Evolutionary conservation across 2,113 vertebrate species (phyloP), one percentile per base, ranked within the genome.

Genomic region (Formicarius rufipectus): DNA sequence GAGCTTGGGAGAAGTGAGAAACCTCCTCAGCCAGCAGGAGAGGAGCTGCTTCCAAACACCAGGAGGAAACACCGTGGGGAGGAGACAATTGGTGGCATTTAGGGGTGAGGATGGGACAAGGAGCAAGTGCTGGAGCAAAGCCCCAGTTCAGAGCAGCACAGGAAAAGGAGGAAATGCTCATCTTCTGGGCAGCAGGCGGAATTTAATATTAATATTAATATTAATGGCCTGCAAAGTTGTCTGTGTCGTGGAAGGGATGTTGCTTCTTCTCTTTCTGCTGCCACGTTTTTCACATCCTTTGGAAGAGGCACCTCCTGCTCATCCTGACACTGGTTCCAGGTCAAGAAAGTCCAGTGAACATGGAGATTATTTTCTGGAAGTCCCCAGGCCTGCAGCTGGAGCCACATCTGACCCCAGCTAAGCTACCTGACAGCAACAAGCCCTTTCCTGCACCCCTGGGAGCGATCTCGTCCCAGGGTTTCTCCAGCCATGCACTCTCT

Each of bases 391-490:
- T 18, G 71, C 66, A 68, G 62, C 66, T 76, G 89, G 22, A 92
- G 66, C 16, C 75, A 56, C 67, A 80, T 4, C 58, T 76, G 40
- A 37, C 18, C 39, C 28, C 6, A 3, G 31, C 19, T 16, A 6
- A 28, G 64, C 53, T 64, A 39, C 33, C 22, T 35, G 21, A 13
- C 3, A 12, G 52, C 6, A 1, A 6, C 45, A 6, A 90, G 19
- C 14, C 66, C 31, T 21, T 23, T 62, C 78, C 90, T 69, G 31
- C 39, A 52, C 4, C 73, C 80, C 55, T 2, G 7, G 33, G 13
- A 6, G 0, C 0, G 4, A n/a, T 3, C 62, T 3, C 25, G 12
- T 69, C 55, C 77, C 0, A 0, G 19, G 31, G 2, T 50, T 88
- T 62, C 62, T 90, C 53, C 84, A 86, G 67, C 62, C 76, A 6